These are phyloP conservation scores for Cyrtorhinus lividipennis DNA, from an alignment of 1,140 invertebrate genomes.

Conservation along the genomic window DNA sequence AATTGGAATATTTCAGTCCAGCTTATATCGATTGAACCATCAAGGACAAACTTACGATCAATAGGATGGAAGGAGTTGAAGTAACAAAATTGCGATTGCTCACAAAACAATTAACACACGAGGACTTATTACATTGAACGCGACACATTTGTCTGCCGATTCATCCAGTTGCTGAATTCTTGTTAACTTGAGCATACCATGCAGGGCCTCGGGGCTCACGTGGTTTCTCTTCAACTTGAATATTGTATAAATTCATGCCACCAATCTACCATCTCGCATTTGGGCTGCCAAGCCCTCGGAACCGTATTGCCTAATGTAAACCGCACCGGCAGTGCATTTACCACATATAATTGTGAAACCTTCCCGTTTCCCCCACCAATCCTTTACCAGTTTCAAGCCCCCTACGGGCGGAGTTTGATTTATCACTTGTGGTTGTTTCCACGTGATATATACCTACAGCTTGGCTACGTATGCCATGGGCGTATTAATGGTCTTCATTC, in stretches of 20 bases:
- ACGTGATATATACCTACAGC: not conserved
- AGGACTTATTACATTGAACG: too few species aligned
- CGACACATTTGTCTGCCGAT: too few species aligned
- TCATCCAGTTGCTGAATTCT: too few species aligned
- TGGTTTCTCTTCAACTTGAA: not conserved
- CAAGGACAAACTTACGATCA: too few species aligned
- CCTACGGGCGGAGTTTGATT: not conserved
- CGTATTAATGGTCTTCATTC: slow-evolving; percentile 4
- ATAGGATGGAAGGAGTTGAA: too few species aligned
- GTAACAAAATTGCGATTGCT: too few species aligned
- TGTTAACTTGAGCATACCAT: too few species aligned
- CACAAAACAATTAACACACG: too few species aligned
- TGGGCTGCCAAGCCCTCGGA: not conserved
- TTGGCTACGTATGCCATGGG: not conserved
- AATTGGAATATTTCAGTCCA: too few species aligned
- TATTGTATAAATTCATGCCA: not conserved
- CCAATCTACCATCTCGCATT: not conserved
- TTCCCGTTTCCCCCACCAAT: not conserved
- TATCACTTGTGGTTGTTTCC: slow-evolving; percentile 3
- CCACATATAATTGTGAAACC: slow-evolving; percentile 1
- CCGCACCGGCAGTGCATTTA: not conserved
- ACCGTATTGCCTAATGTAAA: slow-evolving; percentile 6
- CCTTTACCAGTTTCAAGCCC: not conserved
- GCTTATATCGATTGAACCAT: too few species aligned
- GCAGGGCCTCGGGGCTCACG: too few species aligned